Conservation (phyloP, 2,113 vertebrate species). For the Megaceryle maxima region DNA sequence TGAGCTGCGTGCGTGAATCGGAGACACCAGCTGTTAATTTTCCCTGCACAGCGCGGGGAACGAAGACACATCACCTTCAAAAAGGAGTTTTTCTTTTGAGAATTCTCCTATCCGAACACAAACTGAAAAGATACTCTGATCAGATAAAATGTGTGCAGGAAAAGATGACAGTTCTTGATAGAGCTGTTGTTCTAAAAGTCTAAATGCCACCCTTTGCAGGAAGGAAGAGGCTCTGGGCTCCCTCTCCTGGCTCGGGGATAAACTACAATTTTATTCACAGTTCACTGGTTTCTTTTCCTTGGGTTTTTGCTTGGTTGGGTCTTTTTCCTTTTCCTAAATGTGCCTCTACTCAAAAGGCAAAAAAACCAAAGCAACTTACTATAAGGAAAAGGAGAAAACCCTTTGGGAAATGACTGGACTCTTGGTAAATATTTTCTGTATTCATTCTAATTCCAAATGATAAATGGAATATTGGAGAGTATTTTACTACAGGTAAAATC, state of each 20-base stretch:
- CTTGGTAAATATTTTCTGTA: background rate
- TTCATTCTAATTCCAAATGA: background rate
- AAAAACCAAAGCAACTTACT: background rate
- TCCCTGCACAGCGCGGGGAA: background rate
- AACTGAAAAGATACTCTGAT: background rate
- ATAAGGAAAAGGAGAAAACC: background rate
- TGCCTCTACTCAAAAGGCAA: background rate
- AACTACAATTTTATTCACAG: background rate
- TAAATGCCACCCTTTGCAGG: fast-evolving
- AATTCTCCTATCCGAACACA: background rate
- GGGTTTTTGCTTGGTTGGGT: background rate
- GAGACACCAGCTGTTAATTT: constrained; percentile 18
- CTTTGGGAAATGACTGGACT: background rate
- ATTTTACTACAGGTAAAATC: background rate
- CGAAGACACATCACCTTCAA: background rate
- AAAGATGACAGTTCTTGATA: background rate
- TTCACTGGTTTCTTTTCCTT: background rate
- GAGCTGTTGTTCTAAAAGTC: background rate
- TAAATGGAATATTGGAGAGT: background rate
- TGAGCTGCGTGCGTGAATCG: background rate
- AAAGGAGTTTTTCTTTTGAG: background rate
- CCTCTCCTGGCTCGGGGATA: background rate
- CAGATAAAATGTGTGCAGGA: background rate
- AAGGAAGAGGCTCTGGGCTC: background rate
- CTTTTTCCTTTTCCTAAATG: background rate